A percentile compares a stretch with the other conserved stretches of the same genome.
These are phyloP conservation scores for Axinella damicornis DNA, from an alignment of 37 sponge, comb jelly and placozoan species.

Conservation along the genomic window DNA sequence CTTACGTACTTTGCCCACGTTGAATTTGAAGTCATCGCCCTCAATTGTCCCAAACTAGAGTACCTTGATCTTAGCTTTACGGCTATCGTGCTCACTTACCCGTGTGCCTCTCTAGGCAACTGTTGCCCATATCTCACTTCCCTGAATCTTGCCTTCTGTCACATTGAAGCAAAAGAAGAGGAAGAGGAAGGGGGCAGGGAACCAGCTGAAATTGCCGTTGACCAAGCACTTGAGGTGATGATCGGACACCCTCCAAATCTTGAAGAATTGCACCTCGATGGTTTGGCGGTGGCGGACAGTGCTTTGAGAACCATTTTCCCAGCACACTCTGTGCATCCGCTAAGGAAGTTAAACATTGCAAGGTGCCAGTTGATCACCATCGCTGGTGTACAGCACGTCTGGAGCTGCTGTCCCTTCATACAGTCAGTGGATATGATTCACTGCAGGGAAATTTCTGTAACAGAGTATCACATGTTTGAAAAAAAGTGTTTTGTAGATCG, in stretches of 20 bases:
- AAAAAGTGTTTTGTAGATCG: background rate
- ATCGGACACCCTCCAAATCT: constrained; percentile 31
- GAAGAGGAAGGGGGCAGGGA: background rate
- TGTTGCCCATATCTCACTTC: constrained; percentile 14
- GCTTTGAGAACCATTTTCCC: constrained; percentile 12
- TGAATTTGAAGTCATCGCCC: constrained; percentile 9
- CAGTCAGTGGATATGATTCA: constrained; percentile 11
- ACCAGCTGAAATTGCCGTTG: background rate
- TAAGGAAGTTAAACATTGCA: constrained; percentile 6
- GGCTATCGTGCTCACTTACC: background rate
- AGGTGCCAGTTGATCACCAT: constrained; percentile 6
- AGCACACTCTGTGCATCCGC: background rate
- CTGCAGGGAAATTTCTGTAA: constrained; percentile 11
- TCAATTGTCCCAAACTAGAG: constrained; percentile 19
- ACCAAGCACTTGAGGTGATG: constrained; percentile 6
- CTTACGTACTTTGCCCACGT: constrained; percentile 40
- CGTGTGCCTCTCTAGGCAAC: constrained; percentile 11
- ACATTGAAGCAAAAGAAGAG: constrained; percentile 17
- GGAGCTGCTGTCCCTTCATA: constrained; percentile 14
- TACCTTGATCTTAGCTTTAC: constrained; percentile 22
- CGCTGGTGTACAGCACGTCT: constrained; percentile 14
- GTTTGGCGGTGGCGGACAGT: background rate
- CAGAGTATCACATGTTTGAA: background rate
- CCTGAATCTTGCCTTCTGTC: constrained; percentile 8
- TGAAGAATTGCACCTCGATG: constrained; percentile 17